Percentiles rank a stretch among this genome's conserved stretches.
These are phyloP conservation scores for Trissolcus brochymenae DNA, from an alignment of 2,888 invertebrate genomes.

Conservation along the genomic window DNA sequence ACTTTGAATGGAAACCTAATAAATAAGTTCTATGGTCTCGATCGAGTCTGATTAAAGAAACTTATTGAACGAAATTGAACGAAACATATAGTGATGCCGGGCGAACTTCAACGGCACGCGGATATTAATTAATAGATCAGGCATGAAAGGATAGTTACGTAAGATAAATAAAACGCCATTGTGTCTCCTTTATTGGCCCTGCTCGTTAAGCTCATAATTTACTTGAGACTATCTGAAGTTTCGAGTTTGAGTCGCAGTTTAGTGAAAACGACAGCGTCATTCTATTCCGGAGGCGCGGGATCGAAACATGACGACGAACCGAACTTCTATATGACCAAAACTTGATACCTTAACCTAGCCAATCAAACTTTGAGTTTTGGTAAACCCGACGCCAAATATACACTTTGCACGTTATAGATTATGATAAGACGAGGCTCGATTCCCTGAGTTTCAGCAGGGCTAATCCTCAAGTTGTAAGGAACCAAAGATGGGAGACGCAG, in stretches of 20 bases:
- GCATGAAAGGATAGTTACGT: conserved; percentile 10
- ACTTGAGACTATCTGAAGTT: conserved; percentile 52
- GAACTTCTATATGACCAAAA: conserved; percentile 63
- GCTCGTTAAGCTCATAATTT: conserved; percentile 58
- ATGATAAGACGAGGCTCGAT: conserved; percentile 63
- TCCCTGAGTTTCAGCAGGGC: conserved; percentile 61
- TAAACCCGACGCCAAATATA: conserved; percentile 72
- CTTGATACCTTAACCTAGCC: conserved; percentile 73
- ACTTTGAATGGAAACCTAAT: too few species aligned
- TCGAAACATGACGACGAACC: conserved; percentile 56
- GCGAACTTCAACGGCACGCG: not conserved
- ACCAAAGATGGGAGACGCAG: conserved; percentile 28
- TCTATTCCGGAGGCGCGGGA: conserved; percentile 53
- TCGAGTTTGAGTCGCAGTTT: conserved; percentile 49
- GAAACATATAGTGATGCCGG: not conserved
- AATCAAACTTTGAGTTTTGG: conserved; percentile 74
- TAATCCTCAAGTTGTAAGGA: conserved; percentile 61
- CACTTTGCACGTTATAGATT: conserved; percentile 68
- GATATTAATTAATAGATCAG: conserved; percentile 25
- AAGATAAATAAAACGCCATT: conserved; percentile 50
- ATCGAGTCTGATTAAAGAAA: not conserved
- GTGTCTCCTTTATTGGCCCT: conserved; percentile 43
- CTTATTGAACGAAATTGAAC: conserved; percentile 8
- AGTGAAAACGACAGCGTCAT: conserved; percentile 58
- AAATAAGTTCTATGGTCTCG: too few species aligned